Conservation (phyloP, 2,888 invertebrate genomes). For the Glyphotaelius pellucidus region DNA sequence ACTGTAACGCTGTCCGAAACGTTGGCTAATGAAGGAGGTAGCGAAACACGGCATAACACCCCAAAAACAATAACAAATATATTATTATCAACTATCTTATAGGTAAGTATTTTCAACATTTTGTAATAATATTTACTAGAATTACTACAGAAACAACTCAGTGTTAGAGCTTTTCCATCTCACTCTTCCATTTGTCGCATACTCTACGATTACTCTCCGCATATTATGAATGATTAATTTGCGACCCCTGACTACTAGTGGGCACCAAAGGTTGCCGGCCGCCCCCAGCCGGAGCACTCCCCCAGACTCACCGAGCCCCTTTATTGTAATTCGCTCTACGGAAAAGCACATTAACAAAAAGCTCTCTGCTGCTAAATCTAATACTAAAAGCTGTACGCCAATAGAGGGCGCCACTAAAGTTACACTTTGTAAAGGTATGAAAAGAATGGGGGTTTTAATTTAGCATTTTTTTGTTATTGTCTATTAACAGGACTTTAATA, state of each 20-base stretch:
- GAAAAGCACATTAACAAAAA: constrained; percentile 39
- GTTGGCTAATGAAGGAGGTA: no score
- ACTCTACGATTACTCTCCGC: not conserved
- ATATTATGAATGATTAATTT: not conserved
- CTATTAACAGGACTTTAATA: not conserved
- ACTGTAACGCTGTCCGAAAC: no score
- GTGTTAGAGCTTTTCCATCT: not conserved
- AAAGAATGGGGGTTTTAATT: not conserved
- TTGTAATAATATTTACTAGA: no score
- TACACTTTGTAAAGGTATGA: not conserved
- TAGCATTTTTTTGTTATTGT: not conserved
- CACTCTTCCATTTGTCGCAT: not conserved
- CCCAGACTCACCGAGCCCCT: constrained; percentile 8
- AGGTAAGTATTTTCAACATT: no score
- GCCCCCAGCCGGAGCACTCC: not conserved
- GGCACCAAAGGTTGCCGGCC: not conserved
- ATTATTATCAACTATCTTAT: no score
- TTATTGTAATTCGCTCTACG: constrained; percentile 35
- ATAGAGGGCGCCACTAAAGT: not conserved
- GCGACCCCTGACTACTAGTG: not conserved
- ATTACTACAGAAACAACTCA: no score
- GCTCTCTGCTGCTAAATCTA: constrained; percentile 36
- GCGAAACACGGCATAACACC: no score
- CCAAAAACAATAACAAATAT: no score
- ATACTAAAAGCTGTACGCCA: constrained; percentile 29